These are phyloP conservation scores for Alloscopus bannaensis DNA, from an alignment of 2,888 invertebrate species.

Conservation along the genomic window DNA sequence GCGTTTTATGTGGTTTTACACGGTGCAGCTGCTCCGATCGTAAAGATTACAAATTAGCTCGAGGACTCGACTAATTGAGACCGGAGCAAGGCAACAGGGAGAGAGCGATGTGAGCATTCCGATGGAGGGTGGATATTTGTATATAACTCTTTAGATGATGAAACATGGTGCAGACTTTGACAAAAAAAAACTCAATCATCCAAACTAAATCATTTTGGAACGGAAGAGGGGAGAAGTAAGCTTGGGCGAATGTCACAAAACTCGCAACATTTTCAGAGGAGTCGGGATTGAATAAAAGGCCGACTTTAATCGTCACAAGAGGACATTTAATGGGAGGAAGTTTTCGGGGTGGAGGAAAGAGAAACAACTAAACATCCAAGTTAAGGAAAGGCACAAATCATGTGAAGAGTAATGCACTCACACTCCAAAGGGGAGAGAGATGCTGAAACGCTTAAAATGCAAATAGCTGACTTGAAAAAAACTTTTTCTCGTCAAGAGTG, in stretches of 20 bases:
- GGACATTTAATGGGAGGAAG: too few species aligned
- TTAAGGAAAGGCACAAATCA: conserved; percentile 1
- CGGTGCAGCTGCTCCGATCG: conserved; percentile 54
- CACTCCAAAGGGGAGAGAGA: conserved; percentile 7
- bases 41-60: conserved; percentile 59
- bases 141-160: too few species aligned
- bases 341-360: background rate
- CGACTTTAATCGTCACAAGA: too few species aligned
- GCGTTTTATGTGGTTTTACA: conserved; percentile 55
- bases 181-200: conserved; percentile 3
- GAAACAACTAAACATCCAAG: background rate
- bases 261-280: background rate
- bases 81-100: background rate
- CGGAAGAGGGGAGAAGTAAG: conserved; percentile 8
- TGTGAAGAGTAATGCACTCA: background rate
- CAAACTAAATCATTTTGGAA: background rate
- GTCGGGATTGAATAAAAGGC: background rate
- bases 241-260: too few species aligned
- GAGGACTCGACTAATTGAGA: conserved; percentile 51
- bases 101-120: background rate
- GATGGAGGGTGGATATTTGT: background rate
- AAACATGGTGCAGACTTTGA: background rate
- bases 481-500: conserved; percentile 67
- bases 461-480: conserved; percentile 64
- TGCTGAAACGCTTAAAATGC: conserved; percentile 48